Evolutionary conservation across 2,113 vertebrate genomes (phyloP), one percentile per base, ranked within the genome.

Genomic region (Marmota flaviventris): DNA sequence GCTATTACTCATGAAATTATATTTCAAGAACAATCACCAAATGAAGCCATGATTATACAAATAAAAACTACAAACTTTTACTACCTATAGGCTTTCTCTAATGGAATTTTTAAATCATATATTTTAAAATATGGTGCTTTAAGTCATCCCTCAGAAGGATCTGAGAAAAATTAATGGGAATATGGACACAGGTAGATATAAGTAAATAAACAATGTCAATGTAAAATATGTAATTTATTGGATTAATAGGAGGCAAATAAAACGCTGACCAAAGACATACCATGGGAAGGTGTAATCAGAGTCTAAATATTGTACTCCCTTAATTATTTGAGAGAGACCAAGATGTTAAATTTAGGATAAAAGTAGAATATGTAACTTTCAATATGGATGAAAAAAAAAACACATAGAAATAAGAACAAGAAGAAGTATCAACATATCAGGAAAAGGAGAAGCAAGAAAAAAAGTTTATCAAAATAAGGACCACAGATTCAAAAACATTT

Each of bases 1-100:
- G 42, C 45, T 85, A 11, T 25, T 3, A 34, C 18, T 39, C 4
- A 0, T 12, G 58, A 79, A 42, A 67, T 3, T 13, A 1, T 10
- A 58, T 34, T 45, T 93, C 69, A 79, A 37, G 42, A 81, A 65
- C 16, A 72, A 56, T 11, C 56, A 24, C 8, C 45, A 85, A 82
- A 90, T 12, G 69, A 42, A 70, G n/a, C 3, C 45, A 42, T 58
- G 32, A 76, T 88, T 85, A 86, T 27, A 18, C 7, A 70, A 95
- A 81, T 3, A 87, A 93, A 87, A 92, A 48, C 11, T 53, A 56
- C 22, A 17, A 78, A 76, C 5, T 83, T 91, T 63, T 56, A 56
- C 2, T 32, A 32, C 0, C 22, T 24, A 58, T 32, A 70, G 25
- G 8, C 4, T 88, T 93, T 84, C 25, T 32, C 32, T 67, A 58